phyloP scores from a whole-genome alignment of 2,797 vertebrate genomes.

The Phoeniculus purpureus region DNA sequence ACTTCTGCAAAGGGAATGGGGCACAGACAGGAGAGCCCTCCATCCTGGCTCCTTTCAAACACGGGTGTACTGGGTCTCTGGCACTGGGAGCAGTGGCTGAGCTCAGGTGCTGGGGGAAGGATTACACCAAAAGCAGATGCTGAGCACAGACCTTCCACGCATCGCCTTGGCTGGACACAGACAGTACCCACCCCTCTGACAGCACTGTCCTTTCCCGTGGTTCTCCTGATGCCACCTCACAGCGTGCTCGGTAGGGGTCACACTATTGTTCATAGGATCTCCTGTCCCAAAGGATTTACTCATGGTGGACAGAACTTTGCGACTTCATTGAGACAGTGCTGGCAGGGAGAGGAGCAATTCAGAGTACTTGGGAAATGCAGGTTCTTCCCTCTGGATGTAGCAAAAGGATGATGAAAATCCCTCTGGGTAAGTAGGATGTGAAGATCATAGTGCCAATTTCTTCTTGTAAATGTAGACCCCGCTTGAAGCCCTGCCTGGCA shows the following conservation, averaged over 20 bases:
- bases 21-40: rapidly evolving
- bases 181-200: background rate
- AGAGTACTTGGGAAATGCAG: background rate
- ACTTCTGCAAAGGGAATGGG: background rate
- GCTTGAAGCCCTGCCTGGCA: background rate
- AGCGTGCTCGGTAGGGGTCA: background rate
- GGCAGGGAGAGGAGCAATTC: background rate
- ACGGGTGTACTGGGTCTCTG: background rate
- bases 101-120: background rate
- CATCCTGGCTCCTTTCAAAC: background rate
- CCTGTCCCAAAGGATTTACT: background rate
- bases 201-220: background rate
- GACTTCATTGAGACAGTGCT: background rate
- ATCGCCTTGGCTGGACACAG: rapidly evolving
- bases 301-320: background rate
- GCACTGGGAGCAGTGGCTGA: background rate
- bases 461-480: background rate
- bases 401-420: background rate
- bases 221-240: background rate
- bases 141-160: background rate
- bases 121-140: too few relatives aligned
- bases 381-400: background rate
- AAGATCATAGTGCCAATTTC: background rate
- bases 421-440: background rate
- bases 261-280: background rate